phyloP scores from a whole-genome alignment of 2,888 invertebrate genomes.

The Rhabditoides inermis region DNA sequence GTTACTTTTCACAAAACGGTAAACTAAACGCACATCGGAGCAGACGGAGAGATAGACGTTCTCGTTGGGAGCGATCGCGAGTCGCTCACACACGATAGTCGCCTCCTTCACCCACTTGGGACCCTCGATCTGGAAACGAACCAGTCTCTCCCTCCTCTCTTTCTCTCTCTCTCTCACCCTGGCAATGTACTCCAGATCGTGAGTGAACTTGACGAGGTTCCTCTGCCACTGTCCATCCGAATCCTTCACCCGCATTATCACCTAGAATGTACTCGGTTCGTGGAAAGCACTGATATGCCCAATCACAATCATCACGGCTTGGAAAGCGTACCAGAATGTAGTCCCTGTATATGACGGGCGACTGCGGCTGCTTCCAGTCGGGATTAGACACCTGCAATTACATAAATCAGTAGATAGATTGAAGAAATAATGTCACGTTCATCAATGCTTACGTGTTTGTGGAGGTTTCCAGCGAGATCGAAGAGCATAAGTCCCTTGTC shows the following conservation, averaged over 20 bases:
- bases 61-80: slow-evolving; percentile 30
- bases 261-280: slow-evolving; percentile 7
- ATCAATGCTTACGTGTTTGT: slow-evolving; percentile 9
- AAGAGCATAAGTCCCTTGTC: slow-evolving; percentile 19
- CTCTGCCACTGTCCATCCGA: slow-evolving; percentile 19
- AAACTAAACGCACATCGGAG: slow-evolving; percentile 18
- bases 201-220: slow-evolving; percentile 22
- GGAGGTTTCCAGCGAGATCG: slow-evolving; percentile 20
- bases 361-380: slow-evolving; percentile 18
- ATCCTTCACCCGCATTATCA: slow-evolving; percentile 18
- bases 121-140: slow-evolving; percentile 17
- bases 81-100: slow-evolving; percentile 21
- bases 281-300: too few species aligned
- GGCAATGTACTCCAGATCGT: slow-evolving; percentile 24
- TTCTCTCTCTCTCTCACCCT: too few species aligned
- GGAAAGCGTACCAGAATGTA: slow-evolving; percentile 21
- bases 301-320: too few species aligned
- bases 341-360: slow-evolving; percentile 25
- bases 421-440: background rate
- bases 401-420: background rate
- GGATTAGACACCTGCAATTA: slow-evolving; percentile 14
- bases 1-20: background rate
- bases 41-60: slow-evolving; percentile 29
- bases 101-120: slow-evolving; percentile 25
- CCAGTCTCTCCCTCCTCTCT: background rate